Conservation (phyloP, 2,888 invertebrate genomes). For the Synergus umbraculus region DNA sequence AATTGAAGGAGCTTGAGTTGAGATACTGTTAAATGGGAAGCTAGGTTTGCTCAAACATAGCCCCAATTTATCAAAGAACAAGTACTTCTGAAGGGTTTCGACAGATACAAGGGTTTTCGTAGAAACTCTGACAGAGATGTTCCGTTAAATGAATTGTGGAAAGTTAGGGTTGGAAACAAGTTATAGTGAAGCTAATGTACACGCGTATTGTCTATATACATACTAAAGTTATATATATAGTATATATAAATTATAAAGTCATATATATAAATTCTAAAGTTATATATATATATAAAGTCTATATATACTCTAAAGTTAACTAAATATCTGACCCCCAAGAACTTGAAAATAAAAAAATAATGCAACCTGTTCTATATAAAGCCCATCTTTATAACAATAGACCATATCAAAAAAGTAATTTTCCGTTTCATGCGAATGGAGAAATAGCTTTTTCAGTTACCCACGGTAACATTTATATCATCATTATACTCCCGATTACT, state of each 20-base stretch:
- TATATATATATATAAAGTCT: no score
- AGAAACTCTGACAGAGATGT: neutral
- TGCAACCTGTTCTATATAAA: neutral
- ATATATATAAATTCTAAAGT: no score
- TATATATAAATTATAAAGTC: no score
- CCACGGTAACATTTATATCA: constrained; percentile 27
- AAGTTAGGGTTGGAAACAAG: neutral
- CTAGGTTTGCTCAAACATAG: neutral
- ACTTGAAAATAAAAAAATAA: neutral
- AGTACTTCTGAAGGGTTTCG: neutral
- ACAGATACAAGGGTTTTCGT: neutral
- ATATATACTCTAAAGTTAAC: neutral
- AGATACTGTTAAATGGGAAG: neutral
- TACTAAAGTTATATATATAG: no score
- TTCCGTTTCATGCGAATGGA: constrained; percentile 20
- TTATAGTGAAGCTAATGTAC: neutral
- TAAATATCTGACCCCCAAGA: neutral
- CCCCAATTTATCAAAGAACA: neutral
- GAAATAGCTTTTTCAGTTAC: constrained; percentile 23
- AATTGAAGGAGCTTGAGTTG: neutral
- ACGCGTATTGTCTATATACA: no score
- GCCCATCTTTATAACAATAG: no score
- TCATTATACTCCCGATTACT: constrained; percentile 37
- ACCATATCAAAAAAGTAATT: constrained; percentile 7
- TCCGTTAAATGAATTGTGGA: neutral